Conservation (phyloP, 2,797 vertebrate species). For the Sebastes kiyomatsui region DNA sequence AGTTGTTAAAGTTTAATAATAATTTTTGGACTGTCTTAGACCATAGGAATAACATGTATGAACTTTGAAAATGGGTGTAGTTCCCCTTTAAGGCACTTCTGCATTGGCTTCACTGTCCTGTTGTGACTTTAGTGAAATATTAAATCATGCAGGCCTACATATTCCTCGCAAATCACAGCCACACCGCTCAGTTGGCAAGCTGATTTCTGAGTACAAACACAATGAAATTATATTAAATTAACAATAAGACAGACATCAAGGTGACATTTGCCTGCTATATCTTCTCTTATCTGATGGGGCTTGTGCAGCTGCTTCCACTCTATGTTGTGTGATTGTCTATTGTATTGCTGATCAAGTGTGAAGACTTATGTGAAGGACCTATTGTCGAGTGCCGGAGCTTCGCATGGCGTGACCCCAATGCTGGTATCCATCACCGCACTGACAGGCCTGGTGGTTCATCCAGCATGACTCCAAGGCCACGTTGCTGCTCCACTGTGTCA, state of each 20-base stretch:
- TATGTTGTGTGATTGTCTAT: constrained; percentile 25
- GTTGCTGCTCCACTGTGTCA: constrained; percentile 70
- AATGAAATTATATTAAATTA: background rate
- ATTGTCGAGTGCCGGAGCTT: constrained; percentile 29
- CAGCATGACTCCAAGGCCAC: constrained; percentile 77
- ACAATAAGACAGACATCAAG: background rate
- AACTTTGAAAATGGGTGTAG: no score
- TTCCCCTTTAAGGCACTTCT: no score
- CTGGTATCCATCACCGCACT: constrained; percentile 75
- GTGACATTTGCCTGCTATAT: constrained; percentile 18
- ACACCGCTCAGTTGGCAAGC: background rate
- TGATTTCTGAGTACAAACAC: background rate
- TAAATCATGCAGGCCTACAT: background rate
- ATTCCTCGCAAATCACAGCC: background rate
- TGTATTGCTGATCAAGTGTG: constrained; percentile 63
- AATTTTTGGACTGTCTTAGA: no score
- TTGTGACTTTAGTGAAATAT: background rate
- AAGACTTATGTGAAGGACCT: constrained; percentile 50
- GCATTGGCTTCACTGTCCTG: background rate
- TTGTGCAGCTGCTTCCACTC: constrained; percentile 47
- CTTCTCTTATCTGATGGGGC: background rate
- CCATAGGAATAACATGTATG: no score
- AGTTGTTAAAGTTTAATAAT: no score
- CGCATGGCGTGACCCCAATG: constrained; percentile 60
- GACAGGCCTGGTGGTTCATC: constrained; percentile 69